A percentile compares a stretch with the other conserved stretches of the same genome.
Conservation (phyloP, 2,797 vertebrate genomes). For the Okamejei kenojei region DNA sequence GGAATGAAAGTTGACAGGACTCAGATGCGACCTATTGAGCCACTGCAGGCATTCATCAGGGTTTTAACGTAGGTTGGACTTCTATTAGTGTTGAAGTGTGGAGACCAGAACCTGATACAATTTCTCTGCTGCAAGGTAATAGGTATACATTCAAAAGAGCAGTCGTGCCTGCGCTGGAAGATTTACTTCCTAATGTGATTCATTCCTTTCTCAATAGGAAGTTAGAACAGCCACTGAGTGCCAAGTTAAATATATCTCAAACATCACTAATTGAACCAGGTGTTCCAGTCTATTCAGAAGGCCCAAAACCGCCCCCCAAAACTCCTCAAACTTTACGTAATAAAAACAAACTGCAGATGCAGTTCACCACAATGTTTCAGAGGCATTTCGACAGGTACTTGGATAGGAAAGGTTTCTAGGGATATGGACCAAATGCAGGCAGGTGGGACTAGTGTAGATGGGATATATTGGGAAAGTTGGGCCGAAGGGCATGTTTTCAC, state of each 20-base stretch:
- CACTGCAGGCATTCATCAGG: not conserved
- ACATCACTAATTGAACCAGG: slow-evolving; percentile 14
- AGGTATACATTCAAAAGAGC: not conserved
- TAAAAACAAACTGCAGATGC: too few species aligned
- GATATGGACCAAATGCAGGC: too few species aligned
- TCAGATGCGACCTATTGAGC: not conserved
- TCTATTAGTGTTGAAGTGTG: not conserved
- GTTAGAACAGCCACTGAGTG: not conserved
- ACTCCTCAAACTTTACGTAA: not conserved
- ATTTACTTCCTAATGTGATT: not conserved
- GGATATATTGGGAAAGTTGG: too few species aligned
- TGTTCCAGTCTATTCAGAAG: not conserved
- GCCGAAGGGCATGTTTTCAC: too few species aligned
- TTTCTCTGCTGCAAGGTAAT: not conserved
- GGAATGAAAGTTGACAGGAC: not conserved
- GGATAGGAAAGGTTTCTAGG: too few species aligned
- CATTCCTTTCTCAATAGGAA: not conserved
- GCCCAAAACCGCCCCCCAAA: not conserved
- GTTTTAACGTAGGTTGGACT: too few species aligned
- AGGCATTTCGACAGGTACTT: too few species aligned
- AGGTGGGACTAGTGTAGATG: too few species aligned
- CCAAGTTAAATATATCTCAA: slow-evolving; percentile 26
- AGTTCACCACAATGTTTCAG: too few species aligned
- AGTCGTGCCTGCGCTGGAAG: not conserved
- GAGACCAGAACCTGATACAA: not conserved